These are phyloP conservation scores for Empidonax traillii DNA, from an alignment of 2,113 vertebrate genomes.

Conservation along the genomic window DNA sequence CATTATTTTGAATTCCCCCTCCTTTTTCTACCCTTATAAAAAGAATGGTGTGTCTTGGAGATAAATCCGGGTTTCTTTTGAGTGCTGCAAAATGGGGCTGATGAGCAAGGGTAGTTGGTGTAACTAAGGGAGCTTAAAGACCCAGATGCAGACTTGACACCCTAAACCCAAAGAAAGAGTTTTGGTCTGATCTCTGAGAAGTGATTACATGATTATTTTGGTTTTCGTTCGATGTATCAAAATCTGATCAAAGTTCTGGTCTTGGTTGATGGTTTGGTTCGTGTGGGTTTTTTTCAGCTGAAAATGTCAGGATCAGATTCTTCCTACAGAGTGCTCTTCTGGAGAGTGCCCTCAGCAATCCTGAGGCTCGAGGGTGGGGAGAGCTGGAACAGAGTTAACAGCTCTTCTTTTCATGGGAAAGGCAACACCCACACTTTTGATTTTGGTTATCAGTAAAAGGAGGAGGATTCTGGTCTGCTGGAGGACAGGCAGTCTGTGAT, in stretches of 20 bases:
- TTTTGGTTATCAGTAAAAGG: neutral
- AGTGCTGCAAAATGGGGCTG: neutral
- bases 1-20: neutral
- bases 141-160: neutral
- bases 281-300: too few relatives aligned
- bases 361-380: neutral
- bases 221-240: neutral
- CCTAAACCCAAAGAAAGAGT: neutral
- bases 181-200: neutral
- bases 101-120: neutral
- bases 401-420: too few relatives aligned
- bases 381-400: too few relatives aligned
- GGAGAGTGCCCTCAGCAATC: neutral
- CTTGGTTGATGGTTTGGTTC: neutral
- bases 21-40: neutral
- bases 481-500: neutral
- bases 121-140: neutral
- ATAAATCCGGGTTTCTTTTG: neutral
- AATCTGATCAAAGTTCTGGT: neutral
- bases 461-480: neutral
- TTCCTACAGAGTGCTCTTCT: neutral
- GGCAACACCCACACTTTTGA: neutral
- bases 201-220: neutral
- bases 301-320: neutral
- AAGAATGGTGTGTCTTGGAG: neutral